These are phyloP conservation scores for Choreutis nemorana DNA, from an alignment of 2,888 invertebrate genomes.

Conservation along the genomic window DNA sequence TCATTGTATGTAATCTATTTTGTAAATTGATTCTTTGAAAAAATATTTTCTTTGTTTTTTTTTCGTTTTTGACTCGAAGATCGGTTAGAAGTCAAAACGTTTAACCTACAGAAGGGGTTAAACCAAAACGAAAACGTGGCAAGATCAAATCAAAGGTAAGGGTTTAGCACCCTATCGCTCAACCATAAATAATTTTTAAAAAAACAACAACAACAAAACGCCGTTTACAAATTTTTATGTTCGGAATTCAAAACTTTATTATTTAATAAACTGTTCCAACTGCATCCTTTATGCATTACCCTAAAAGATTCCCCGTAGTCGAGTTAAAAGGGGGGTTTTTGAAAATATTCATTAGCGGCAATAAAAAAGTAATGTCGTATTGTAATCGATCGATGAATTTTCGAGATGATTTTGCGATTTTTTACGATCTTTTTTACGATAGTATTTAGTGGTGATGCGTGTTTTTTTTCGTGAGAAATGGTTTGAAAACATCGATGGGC, in stretches of 20 bases:
- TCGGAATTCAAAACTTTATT: constrained; percentile 44
- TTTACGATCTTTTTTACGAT: constrained; percentile 55
- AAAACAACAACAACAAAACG: constrained; percentile 28
- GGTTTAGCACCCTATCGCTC: constrained; percentile 37
- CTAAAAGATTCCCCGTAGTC: too few relatives aligned
- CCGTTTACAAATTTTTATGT: constrained; percentile 59
- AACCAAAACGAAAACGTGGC: constrained; percentile 29
- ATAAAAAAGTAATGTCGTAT: constrained; percentile 57
- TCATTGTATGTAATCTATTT: too few relatives aligned
- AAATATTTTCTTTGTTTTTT: too few relatives aligned
- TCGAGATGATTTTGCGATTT: constrained; percentile 51
- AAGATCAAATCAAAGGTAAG: constrained; percentile 44
- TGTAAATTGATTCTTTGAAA: too few relatives aligned
- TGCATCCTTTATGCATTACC: constrained; percentile 20
- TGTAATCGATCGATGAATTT: constrained; percentile 54
- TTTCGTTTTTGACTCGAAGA: too few relatives aligned
- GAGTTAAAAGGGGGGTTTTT: constrained; percentile 24
- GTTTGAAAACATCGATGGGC: too few relatives aligned
- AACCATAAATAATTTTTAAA: constrained; percentile 29
- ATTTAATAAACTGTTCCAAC: constrained; percentile 44
- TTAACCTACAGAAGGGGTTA: too few relatives aligned
- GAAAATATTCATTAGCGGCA: constrained; percentile 53
- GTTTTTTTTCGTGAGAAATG: constrained; percentile 43
- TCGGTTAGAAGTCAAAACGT: too few relatives aligned
- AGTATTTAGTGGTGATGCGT: constrained; percentile 25